Evolutionary conservation across 2,113 vertebrate species (phyloP).

Genomic region (Eidolon helvum): DNA sequence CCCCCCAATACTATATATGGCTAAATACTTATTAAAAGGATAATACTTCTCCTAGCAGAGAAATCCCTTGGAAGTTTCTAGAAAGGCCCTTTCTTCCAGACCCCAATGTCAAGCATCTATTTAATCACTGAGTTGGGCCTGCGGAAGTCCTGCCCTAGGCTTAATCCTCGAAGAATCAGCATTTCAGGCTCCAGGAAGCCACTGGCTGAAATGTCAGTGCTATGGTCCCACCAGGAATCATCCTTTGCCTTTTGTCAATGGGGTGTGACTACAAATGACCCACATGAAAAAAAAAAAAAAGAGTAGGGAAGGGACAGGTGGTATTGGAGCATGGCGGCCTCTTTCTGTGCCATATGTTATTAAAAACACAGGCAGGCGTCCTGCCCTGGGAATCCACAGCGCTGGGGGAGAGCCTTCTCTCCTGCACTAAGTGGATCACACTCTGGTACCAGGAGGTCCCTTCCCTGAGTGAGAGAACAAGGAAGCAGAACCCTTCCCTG

Average conservation of each 20-base stretch:
- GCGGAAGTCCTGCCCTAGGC: background rate
- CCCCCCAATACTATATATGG: background rate
- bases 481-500: background rate
- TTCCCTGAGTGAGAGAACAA: background rate
- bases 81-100: background rate
- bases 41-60: background rate
- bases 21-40: background rate
- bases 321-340: background rate
- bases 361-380: slow-evolving; percentile 28
- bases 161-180: background rate
- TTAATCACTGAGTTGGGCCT: background rate
- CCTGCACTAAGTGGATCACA: background rate
- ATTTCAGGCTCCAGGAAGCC: background rate
- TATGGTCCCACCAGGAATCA: background rate
- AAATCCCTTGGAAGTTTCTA: background rate
- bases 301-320: background rate
- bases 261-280: background rate
- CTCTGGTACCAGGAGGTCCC: background rate
- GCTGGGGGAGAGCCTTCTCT: background rate
- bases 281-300: background rate
- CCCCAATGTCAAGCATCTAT: background rate
- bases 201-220: background rate
- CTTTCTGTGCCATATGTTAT: background rate
- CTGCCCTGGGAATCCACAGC: background rate
- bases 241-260: background rate